Base-by-base conservation (phyloP, 2,888 invertebrate genomes). In the Aricia artaxerxes region DNA sequence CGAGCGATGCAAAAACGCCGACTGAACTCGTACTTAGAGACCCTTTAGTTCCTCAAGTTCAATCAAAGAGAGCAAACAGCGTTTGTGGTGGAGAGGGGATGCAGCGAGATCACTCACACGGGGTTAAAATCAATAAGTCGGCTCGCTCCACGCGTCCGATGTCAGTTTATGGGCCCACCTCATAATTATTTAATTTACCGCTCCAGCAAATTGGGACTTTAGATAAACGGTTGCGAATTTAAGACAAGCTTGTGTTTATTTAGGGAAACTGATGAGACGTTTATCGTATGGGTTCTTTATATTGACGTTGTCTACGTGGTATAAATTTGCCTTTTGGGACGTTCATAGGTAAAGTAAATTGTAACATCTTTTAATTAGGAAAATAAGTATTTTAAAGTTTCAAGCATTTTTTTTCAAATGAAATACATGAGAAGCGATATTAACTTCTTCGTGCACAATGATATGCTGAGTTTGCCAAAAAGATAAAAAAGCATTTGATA, bases 61-160 rank as follows among this genome's bases (percentile, higher is more conserved):
- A 92, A 92, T 92, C 91, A 91, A 88, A 89, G 89, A 90, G 87
- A 88, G 90, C 88, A 91, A 92, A 92, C 89, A 92, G 85, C 85
- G 83, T 82, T 85, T 83, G 85, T 84, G 85, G 87, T 86, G 85
- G 84, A 80, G 87, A 86, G 87, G 87, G 85, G 81, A 78, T 83
- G 83, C 84, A 83, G 79, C 77, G 87, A 88, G 90, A 91, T 93
- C 92, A 94, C 88, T 93, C 93, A 93, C 88, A 86, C 86, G 83
- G 89, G 89, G 85, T 88, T 90, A 87, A 87, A 94, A 94, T 94
- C 94, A 93, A 94, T 94, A 94, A 91, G 89, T 84, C 83, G 83
- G 82, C 80, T 80, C 82, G 83, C 80, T 75, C 64, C 77, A 80
- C 79, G 82, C 81, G 81, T 61, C 80, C 80, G 78, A 82, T 78